Evolutionary conservation across 2,797 vertebrate genomes (phyloP), one percentile per base, ranked within the genome.

Genomic region (Cirrhinus mrigala): DNA sequence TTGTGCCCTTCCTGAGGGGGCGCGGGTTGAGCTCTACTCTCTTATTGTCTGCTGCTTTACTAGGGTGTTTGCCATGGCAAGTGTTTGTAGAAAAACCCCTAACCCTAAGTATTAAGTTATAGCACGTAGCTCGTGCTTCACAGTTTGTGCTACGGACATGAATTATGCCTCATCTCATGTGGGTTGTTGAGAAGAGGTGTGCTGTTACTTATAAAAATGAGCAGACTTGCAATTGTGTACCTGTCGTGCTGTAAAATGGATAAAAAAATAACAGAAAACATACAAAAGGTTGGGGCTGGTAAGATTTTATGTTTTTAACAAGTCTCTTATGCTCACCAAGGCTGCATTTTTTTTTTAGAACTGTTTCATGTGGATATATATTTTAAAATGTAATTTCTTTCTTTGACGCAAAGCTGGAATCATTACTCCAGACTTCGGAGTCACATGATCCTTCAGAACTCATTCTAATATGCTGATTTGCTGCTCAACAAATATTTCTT

Each of bases 51-150:
- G 60, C 60, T 27, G 24, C 27, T 77, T 40, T 58, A 77, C 2
- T 77, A 24, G 7, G n/a, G 40, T 71, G 52, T 81, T 70, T 71
- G 66, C 46, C n/a, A 40, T 54, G 48, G 29, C 46, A 50, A 50
- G 48, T 29, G 37, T 46, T 73, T 69, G 27, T 40, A 18, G 18
- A 79, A 48, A 44, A 60, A 74, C 14, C 8, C 37, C 46, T 80
- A 54, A 66, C 24, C 64, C 20, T 40, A 52, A 81, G 27, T 33
- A 48, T 68, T 33, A 68, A 80, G 44, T 64, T 68, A 27, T 11
- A 29, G 44, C 33, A 20, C 14, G 6, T 37, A 54, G 1, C 66
- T 33, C 10, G 3, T 15, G 27, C 46, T 8, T 18, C n/a, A 50
- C 15, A 15, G 12, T 52, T 50, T 46, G 44, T 18, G n/a, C 7